Evolutionary conservation across 1,140 invertebrate genomes (phyloP), one percentile per base, ranked within the genome.

Genomic region (Subanguina moxae): DNA sequence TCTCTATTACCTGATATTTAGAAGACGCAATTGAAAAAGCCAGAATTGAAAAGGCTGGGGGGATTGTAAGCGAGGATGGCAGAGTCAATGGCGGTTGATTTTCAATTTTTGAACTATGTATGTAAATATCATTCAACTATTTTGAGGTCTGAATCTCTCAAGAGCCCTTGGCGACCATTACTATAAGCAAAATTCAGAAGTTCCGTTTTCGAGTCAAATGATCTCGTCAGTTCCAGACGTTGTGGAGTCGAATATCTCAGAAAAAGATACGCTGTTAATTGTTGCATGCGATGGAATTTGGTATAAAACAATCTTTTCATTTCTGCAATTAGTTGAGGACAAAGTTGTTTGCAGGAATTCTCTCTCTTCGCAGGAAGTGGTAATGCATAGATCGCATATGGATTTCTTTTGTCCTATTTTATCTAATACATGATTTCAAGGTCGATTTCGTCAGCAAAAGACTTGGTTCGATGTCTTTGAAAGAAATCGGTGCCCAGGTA

Each of bases 221-320:
- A 71, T 71, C 46, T 48, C 68, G 1, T 23, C 69, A 19, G 1
- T 71, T 19, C 69, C 69, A 17, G 69, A 71, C n/a, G 52, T 71
- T 9, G 61, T 52, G 3, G 19, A 58, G 17, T 56, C 43, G 11
- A 38, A 62, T 13, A 27, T 64, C 21, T n/a, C 15, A 5, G 69
- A 46, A 21, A 32, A 57, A 28, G 69, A 71, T 27, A 45, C 57
- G 0, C 62, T 71, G 43, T n/a, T 71, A n/a, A 52, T 71, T 19
- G 57, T 71, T 8, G 69, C 69, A 19, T 71, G 69, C 57, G 69
- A 71, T n/a, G 69, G 69, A 19, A 71, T 71, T 71, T 71, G 69
- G 69, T 52, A 38, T 38, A 11, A 38, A 38, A n/a, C n/a, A n/a
- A 7, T 52, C 48, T 52, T 7, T 21, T 21, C 23, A 52, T 45